A percentile compares a stretch with the other conserved stretches of the same genome.
These are phyloP conservation scores for Plumapathes pennacea DNA, from an alignment of 92 coral and sea anemone species.

Conservation along the genomic window DNA sequence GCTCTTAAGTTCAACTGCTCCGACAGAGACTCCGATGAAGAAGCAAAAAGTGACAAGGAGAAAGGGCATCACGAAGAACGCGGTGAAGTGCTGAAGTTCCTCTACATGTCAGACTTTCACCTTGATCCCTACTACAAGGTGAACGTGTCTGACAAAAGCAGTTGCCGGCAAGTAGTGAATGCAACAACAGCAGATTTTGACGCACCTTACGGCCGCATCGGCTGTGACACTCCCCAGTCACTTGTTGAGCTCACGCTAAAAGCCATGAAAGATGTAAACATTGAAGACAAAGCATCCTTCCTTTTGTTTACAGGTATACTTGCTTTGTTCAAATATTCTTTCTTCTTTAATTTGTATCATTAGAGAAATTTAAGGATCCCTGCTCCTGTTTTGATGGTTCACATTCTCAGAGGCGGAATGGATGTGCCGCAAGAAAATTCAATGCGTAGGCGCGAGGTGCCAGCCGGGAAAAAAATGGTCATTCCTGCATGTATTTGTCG, in stretches of 20 bases:
- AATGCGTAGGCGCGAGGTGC: no score
- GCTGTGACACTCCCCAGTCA: slow-evolving; percentile 75
- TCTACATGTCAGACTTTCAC: slow-evolving; percentile 79
- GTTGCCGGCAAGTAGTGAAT: slow-evolving; percentile 55
- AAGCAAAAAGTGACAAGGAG: no score
- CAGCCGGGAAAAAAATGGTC: no score
- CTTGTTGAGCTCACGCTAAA: slow-evolving; percentile 39
- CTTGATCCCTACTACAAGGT: slow-evolving; percentile 62
- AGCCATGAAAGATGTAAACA: slow-evolving; percentile 47
- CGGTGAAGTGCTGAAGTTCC: slow-evolving; percentile 42
- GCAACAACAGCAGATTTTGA: slow-evolving; percentile 57
- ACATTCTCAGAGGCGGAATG: no score
- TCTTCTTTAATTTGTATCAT: no score
- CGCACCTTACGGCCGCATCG: slow-evolving; percentile 79
- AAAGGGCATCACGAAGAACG: no score
- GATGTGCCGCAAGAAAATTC: no score
- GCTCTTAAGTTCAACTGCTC: slow-evolving; percentile 38
- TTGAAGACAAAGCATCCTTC: slow-evolving; percentile 40
- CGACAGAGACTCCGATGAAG: background rate
- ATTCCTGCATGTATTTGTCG: no score
- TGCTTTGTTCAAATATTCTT: no score
- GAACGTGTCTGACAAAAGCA: slow-evolving; percentile 13
- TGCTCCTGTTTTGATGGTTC: no score
- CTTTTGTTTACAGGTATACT: slow-evolving; percentile 81
- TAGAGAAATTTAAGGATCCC: no score